Evolutionary conservation across 1,140 invertebrate genomes (phyloP), one percentile per base, ranked within the genome.

Genomic region (Maconellicoccus hirsutus): DNA sequence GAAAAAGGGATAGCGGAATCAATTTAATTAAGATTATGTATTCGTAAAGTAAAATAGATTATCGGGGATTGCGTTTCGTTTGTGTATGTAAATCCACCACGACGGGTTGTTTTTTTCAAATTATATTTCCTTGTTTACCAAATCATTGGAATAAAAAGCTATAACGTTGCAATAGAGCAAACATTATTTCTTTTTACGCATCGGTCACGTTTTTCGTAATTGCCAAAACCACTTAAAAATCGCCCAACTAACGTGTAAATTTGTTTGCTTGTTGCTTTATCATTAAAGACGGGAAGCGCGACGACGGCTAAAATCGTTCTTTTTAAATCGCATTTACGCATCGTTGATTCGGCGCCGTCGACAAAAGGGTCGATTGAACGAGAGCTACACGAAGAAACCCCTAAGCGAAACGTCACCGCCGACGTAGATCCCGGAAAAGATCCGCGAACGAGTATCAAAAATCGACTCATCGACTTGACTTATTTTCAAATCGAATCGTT

Each of bases 191-290:
- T 33, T 52, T 52, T 6, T 52, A 19, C 42, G 42, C 6, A 52
- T 14, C 61, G 25, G 61, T 66, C 61, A 66, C 61, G 61, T 66
- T 66, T 66, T 26, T 66, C 3, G 61, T 66, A 66, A 66, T 66
- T 66, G 61, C 61, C 25, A 66, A 66, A 66, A 66, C 61, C 61
- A 66, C 61, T 66, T 66, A 66, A 66, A 66, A 66, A 23, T 66
- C 61, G 61, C 10, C 61, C 61, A 16, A 52, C 6, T 52, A 66
- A 66, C 25, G 61, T 66, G 61, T 66, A 66, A 66, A 66, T 66
- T 66, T 66, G 61, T 66, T 66, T 66, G 61, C 61, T 66, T 66
- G 61, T 66, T 66, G 61, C 61, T 66, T 66, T 26, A 66, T 16
- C 3, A 66, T 66, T 66, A 10, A 22, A 16, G 25, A 23, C 4